Conservation (phyloP, 2,888 invertebrate genomes). For the Ecdyonurus torrentis region DNA sequence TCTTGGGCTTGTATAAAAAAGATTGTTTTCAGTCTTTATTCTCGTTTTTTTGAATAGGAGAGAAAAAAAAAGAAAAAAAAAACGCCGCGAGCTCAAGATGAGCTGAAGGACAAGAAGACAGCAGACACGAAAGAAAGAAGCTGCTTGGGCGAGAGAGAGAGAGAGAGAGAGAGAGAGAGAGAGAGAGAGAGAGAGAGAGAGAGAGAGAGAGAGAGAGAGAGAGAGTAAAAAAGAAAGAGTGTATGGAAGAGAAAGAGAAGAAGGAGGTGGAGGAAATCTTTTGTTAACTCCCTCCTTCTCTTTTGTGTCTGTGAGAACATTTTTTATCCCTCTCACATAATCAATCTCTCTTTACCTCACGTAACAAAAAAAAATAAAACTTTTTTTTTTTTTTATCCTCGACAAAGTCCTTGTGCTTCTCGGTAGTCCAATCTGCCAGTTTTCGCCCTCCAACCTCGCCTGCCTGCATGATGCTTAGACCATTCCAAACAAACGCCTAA, state of each 20-base stretch:
- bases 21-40: no score
- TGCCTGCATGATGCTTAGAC: no score
- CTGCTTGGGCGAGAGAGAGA: neutral
- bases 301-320: constrained; percentile 4
- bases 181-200: no score
- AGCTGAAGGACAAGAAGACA: neutral
- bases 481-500: no score
- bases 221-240: no score
- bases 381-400: neutral
- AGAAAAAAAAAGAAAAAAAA: no score
- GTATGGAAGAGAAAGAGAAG: no score
- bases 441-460: neutral
- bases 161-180: neutral
- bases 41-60: no score
- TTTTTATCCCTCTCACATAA: constrained; percentile 4
- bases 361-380: constrained; percentile 2
- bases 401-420: neutral
- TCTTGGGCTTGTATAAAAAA: no score
- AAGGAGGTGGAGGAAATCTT: neutral
- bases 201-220: no score
- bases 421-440: neutral
- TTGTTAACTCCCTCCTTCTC: neutral
- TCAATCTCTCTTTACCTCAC: constrained; percentile 4
- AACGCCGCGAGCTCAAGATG: neutral
- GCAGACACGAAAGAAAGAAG: neutral